Evolutionary conservation across 2,113 vertebrate species (phyloP).

Genomic region (Noctilio leporinus): DNA sequence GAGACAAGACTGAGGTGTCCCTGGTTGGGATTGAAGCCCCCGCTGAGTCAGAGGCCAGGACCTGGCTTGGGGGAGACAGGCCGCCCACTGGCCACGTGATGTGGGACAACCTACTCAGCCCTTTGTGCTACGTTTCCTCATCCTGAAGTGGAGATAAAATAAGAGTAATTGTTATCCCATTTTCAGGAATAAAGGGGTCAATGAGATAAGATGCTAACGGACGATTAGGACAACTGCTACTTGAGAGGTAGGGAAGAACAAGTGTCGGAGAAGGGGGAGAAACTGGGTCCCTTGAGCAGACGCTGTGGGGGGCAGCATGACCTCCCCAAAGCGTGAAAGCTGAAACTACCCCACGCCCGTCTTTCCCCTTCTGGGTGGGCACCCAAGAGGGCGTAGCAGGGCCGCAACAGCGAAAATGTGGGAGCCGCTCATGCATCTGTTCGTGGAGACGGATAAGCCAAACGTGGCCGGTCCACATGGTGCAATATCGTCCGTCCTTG

Average conservation of each 20-base stretch:
- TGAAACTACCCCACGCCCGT: accelerated
- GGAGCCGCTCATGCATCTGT: accelerated
- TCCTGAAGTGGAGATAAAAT: background rate
- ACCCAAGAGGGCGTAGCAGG: no score
- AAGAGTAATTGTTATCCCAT: background rate
- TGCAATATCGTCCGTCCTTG: accelerated
- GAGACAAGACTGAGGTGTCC: accelerated
- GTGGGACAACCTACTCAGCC: accelerated
- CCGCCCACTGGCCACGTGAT: accelerated
- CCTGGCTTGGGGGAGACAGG: background rate
- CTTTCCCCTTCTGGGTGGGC: accelerated
- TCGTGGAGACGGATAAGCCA: accelerated
- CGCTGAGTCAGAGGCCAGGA: background rate
- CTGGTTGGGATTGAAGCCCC: no score
- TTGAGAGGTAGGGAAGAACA: background rate
- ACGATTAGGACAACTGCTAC: accelerated
- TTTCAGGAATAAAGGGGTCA: background rate
- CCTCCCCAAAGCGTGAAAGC: no score
- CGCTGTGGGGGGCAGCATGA: accelerated
- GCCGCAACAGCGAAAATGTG: no score
- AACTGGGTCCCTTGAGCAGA: accelerated
- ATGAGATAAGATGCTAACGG: background rate
- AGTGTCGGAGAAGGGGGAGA: accelerated
- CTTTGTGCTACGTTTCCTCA: background rate
- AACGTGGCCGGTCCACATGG: accelerated